Conservation (phyloP, 2,888 invertebrate genomes). For the Antitype chi region DNA sequence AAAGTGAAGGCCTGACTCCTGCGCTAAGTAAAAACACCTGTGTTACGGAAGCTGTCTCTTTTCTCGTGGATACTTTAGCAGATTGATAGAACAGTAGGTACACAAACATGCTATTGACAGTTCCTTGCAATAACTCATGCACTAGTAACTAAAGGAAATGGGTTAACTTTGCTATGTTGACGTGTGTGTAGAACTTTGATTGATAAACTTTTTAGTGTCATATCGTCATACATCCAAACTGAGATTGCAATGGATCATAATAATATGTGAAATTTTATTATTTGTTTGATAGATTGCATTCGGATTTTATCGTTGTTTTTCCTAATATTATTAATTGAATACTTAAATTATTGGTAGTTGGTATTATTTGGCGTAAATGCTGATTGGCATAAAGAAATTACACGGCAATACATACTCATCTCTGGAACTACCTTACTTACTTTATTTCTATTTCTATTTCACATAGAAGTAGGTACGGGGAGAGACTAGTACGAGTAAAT, state of each 20-base stretch:
- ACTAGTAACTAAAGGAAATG: slow-evolving; percentile 28
- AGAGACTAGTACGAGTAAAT: no score
- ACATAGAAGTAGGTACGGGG: no score
- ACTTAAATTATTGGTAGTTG: no score
- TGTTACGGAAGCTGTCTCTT: no score
- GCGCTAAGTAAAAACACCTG: no score
- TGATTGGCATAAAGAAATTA: no score
- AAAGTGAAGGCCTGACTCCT: no score
- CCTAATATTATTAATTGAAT: no score
- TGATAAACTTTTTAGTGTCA: slow-evolving; percentile 47
- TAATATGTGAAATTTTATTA: slow-evolving; percentile 6
- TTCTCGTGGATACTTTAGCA: not conserved
- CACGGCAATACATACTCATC: no score
- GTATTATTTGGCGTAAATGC: no score
- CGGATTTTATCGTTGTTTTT: not conserved
- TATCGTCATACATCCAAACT: slow-evolving; percentile 21
- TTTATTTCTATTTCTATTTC: no score
- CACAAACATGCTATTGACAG: not conserved
- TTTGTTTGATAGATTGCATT: not conserved
- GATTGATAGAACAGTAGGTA: not conserved
- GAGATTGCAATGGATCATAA: slow-evolving; percentile 20
- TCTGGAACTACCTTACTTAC: no score
- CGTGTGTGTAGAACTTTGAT: slow-evolving; percentile 43
- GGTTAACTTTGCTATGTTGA: slow-evolving; percentile 10
- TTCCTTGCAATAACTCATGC: slow-evolving; percentile 40